Conservation (phyloP, 2,113 vertebrate species). For the Phaethon lepturus region DNA sequence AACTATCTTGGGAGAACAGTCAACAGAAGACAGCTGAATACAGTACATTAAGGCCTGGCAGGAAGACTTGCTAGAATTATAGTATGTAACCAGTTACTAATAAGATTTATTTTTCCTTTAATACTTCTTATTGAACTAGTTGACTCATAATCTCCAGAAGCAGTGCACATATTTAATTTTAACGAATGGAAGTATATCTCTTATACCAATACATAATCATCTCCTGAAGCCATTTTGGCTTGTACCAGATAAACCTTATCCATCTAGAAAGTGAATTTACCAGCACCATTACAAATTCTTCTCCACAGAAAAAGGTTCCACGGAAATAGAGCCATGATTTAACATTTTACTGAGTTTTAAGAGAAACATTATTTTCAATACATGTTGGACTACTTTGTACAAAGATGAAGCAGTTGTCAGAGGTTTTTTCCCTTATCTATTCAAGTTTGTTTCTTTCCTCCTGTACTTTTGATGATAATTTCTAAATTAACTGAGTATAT, state of each 20-base stretch:
- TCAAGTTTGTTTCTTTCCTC: neutral
- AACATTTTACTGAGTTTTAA: neutral
- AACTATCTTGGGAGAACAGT: neutral
- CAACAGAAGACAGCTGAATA: neutral
- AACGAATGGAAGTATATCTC: neutral
- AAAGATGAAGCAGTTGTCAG: neutral
- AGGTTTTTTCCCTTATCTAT: neutral
- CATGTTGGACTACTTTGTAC: neutral
- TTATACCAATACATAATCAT: neutral
- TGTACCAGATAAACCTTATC: neutral
- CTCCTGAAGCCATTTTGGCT: neutral
- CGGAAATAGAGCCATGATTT: neutral
- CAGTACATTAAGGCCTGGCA: neutral
- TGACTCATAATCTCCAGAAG: neutral
- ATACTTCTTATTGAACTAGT: neutral
- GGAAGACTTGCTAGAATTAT: neutral
- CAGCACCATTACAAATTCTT: neutral
- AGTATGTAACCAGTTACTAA: neutral
- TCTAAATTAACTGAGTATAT: conserved; percentile 34
- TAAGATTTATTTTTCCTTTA: neutral
- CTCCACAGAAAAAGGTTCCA: neutral
- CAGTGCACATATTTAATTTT: neutral
- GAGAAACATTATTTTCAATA: neutral
- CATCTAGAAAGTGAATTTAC: neutral
- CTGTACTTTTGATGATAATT: conserved; percentile 10